Evolutionary conservation across 2,888 invertebrate genomes (phyloP), one percentile per base, ranked within the genome.

Genomic region (Mantis religiosa): DNA sequence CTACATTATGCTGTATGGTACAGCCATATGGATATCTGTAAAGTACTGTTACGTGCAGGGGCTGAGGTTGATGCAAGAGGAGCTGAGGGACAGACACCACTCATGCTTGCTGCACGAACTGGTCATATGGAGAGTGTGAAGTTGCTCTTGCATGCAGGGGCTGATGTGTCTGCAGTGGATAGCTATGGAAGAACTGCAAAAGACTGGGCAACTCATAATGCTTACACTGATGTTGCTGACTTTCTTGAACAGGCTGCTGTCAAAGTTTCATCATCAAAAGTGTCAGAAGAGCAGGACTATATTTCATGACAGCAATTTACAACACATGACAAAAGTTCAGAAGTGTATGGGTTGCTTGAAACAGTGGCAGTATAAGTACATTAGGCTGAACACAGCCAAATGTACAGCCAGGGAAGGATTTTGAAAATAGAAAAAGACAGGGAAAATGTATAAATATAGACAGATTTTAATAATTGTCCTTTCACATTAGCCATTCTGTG

Each of bases 1-100:
- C 30, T 87, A 25, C 87, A 87, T 27, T 87, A 87, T 30, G 82
- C 82, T 30, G 87, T 87, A 15, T 87, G 87, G 87, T 87, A 87
- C 28, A 30, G 27, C n/a, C 30, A 82, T 27, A 82, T 82, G n/a
- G 87, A 87, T 6, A 87, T 87, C 71, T 87, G 87, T 28, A 71
- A n/a, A 9, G 15, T 87, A n/a, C 14, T 87, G 25, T 25, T 87
- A 12, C 28, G 30, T 28, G 82, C 25, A n/a, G 87, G 87, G 4
- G 87, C 87, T 41, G 41, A 20, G 8, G 27, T 87, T 6, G 87
- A 87, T 82, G 82, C 87, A n/a, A 25, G n/a, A 14, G 87, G 54
- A n/a, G 87, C 81, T 34, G 87, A 82, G 87, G 82, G 82, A 27
- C n/a, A 82, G 82, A 87, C 87, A 12, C 87, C 87, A 9, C 30